Evolutionary conservation across 2,797 vertebrate species (phyloP), one percentile per base, ranked within the genome.

Genomic region (Oryzias dopingdopingensis): DNA sequence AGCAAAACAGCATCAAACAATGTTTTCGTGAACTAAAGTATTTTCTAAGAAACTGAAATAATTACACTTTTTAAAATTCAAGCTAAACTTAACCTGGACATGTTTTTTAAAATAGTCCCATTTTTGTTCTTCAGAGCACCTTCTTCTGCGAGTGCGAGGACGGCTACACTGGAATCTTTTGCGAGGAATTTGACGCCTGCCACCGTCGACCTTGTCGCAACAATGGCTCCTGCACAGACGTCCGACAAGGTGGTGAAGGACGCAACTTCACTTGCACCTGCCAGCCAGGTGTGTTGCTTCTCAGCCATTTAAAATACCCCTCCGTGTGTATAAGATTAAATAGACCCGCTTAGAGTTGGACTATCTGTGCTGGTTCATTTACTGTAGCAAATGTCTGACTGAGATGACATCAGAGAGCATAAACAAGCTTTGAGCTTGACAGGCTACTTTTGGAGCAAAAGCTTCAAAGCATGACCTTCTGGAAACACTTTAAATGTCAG

Each of bases 131-230:
- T 23, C 65, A 99, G 96, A 91, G 90, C 72, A 95, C 92, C 0
- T 98, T 96, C 86, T 97, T 94, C 83, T 99, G 97, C 1, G 85
- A 91, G 67, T 99, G 97, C 0, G 93, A 95, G 42, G 90, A 93
- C 14, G 86, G 90, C 4, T 97, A 95, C 54, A 87, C 83, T 4
- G 97, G 97, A 2, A 89, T 93, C 49, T 91, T 94, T 84, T 99
- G 97, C 51, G 96, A 98, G 80, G 97, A 99, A 77, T 96, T 94
- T 17, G 93, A 98, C 0, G 97, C 96, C 42, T 99, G 97, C 81
- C 93, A 92, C 67, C 87, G 71, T 73, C 90, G 90, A 1, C 94
- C 94, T 2, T 99, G 97, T 59, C 90, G 86, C 81, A 96, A 96
- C 86, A 94, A 96, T 0, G 94, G 90, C 47, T 94, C 92, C 67